Percentiles rank a stretch among this genome's conserved stretches.
These are phyloP conservation scores for Macaria liturata DNA, from an alignment of 2,888 invertebrate genomes.

Conservation along the genomic window DNA sequence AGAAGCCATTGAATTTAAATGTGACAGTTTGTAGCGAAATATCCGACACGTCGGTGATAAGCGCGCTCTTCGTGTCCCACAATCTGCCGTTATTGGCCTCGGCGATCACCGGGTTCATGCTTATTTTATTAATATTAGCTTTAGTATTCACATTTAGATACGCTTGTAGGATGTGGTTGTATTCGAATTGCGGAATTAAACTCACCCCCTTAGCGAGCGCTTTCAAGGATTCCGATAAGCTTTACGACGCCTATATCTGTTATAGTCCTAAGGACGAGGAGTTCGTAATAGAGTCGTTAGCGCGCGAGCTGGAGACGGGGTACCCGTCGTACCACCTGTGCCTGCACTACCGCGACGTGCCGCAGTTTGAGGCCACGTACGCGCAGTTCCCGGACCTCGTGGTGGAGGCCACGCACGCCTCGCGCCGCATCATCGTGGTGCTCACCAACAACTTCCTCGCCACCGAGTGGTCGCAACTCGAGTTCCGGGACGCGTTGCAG, in stretches of 20 bases:
- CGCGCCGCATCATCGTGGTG: conserved; percentile 93
- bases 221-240: conserved; percentile 92
- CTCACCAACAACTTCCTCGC: conserved; percentile 94
- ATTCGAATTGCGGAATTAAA: conserved; percentile 93
- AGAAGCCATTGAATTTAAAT: conserved; percentile 91
- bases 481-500: conserved; percentile 95
- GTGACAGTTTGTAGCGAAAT: conserved; percentile 93
- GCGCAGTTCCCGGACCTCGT: conserved; percentile 89
- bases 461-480: conserved; percentile 96
- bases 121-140: conserved; percentile 90
- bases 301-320: conserved; percentile 93
- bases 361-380: conserved; percentile 87
- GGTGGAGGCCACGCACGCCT: conserved; percentile 93
- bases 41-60: conserved; percentile 90
- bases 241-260: conserved; percentile 96
- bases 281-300: conserved; percentile 93
- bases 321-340: conserved; percentile 91
- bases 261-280: conserved; percentile 97
- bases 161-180: conserved; percentile 94
- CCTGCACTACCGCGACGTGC: conserved; percentile 94
- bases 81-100: conserved; percentile 93
- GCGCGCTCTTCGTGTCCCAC: conserved; percentile 91
- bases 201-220: conserved; percentile 88
- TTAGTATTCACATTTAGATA: conserved; percentile 93
- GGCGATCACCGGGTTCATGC: conserved; percentile 89